A percentile compares a stretch with the other conserved stretches of the same genome.
phyloP scores from a whole-genome alignment of 1,140 invertebrate species.

The Pseudomyrmex dendroicus region DNA sequence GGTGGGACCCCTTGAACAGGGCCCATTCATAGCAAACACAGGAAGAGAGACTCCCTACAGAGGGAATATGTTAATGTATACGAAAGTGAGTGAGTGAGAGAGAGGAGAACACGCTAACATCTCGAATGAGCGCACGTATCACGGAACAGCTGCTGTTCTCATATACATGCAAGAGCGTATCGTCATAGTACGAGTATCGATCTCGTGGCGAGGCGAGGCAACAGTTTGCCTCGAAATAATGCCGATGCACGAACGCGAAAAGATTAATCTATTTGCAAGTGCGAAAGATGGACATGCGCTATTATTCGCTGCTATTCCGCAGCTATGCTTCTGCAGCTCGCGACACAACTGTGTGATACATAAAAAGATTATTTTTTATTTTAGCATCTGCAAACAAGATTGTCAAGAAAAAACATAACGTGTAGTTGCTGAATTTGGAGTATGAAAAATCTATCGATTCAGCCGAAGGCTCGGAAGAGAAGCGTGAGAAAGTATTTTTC shows the following conservation, averaged over 20 bases:
- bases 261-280: slow-evolving; percentile 47
- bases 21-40: slow-evolving; percentile 57
- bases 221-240: slow-evolving; percentile 63
- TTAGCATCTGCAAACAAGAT: no score
- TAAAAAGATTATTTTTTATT: no score
- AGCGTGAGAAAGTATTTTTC: slow-evolving; percentile 56
- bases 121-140: slow-evolving; percentile 41
- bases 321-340: not conserved
- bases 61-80: slow-evolving; percentile 41
- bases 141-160: slow-evolving; percentile 53
- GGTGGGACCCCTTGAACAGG: slow-evolving; percentile 57
- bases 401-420: not conserved
- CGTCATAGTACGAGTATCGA: slow-evolving; percentile 54
- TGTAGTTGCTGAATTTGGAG: not conserved
- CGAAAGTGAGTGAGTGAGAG: not conserved
- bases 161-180: slow-evolving; percentile 35
- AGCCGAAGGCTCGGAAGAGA: not conserved
- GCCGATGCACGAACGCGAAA: slow-evolving; percentile 46
- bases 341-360: slow-evolving; percentile 3
- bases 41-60: slow-evolving; percentile 35
- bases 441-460: not conserved
- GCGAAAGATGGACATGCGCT: slow-evolving; percentile 41
- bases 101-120: slow-evolving; percentile 17
- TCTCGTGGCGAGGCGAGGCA: slow-evolving; percentile 47
- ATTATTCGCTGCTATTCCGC: slow-evolving; percentile 18